Conservation (phyloP, 2,797 vertebrate genomes). For the Artibeus lituratus region DNA sequence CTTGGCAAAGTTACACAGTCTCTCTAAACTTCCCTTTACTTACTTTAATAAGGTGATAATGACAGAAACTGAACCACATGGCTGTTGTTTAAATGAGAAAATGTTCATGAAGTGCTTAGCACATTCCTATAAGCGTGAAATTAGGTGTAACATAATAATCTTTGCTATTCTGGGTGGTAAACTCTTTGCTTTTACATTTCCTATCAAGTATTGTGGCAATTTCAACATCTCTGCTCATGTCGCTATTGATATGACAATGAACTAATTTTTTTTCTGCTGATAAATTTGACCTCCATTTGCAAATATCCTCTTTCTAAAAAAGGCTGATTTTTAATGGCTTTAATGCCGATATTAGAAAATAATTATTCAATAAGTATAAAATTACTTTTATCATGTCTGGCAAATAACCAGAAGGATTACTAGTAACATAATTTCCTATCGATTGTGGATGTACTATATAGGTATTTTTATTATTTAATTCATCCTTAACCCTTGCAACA, state of each 20-base stretch:
- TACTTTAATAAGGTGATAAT: not conserved
- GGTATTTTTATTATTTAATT: not conserved
- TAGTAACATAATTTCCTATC: not conserved
- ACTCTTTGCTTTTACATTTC: not conserved
- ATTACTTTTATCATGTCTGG: not conserved
- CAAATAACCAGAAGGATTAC: not conserved
- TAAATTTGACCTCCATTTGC: not conserved
- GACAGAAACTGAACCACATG: not conserved
- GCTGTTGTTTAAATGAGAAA: not conserved
- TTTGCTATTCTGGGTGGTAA: not conserved
- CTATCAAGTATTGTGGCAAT: not conserved
- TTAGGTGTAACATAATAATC: not conserved
- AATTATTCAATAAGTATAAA: not conserved
- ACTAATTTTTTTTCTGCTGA: not conserved
- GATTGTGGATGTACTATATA: not conserved
- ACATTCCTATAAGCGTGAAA: not conserved
- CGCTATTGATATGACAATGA: not conserved
- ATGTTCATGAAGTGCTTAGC: not conserved
- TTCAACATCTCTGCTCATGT: not conserved
- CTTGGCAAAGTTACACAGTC: not conserved
- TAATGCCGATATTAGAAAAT: not conserved
- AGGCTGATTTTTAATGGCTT: not conserved
- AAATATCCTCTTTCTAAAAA: slow-evolving; percentile 9
- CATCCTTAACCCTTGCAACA: not conserved
- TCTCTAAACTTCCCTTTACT: not conserved